A percentile compares a stretch with the other conserved stretches of the same genome.
These are phyloP conservation scores for Riparia riparia DNA, from an alignment of 2,113 vertebrate species.

Conservation along the genomic window DNA sequence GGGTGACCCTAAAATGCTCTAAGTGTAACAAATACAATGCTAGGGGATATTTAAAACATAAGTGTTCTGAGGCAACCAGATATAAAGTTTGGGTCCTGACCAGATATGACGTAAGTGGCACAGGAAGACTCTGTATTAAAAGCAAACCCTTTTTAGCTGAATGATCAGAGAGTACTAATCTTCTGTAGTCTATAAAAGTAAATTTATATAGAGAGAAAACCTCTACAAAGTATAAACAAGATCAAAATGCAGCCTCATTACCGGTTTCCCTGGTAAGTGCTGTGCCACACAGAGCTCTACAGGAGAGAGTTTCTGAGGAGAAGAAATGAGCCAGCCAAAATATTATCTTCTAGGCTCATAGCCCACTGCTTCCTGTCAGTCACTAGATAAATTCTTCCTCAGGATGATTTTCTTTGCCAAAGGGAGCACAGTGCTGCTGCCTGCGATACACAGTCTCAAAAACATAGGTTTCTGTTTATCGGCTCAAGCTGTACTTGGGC, in stretches of 20 bases:
- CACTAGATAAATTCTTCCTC: constrained; percentile 27
- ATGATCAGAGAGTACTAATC: neutral
- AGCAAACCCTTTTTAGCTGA: neutral
- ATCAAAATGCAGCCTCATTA: constrained; percentile 50
- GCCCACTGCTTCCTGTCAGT: constrained; percentile 44
- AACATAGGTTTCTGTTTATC: neutral
- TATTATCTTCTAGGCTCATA: constrained; percentile 37
- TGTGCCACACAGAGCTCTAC: neutral
- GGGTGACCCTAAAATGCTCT: neutral
- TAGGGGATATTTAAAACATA: neutral
- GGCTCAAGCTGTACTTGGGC: neutral
- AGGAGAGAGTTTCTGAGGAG: constrained; percentile 8
- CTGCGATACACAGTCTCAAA: neutral
- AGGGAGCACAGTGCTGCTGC: neutral
- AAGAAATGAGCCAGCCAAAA: constrained; percentile 46
- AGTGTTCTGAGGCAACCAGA: neutral
- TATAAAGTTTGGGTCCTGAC: neutral
- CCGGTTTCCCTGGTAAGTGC: neutral
- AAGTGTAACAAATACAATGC: neutral
- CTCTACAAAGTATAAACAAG: constrained; percentile 28
- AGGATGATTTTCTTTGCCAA: constrained; percentile 17
- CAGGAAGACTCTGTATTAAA: neutral
- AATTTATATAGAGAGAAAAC: neutral
- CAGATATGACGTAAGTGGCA: neutral
- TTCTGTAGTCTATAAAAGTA: neutral